Evolutionary conservation across 2,888 invertebrate species (phyloP).

Genomic region (Ornithoptera priamus): DNA sequence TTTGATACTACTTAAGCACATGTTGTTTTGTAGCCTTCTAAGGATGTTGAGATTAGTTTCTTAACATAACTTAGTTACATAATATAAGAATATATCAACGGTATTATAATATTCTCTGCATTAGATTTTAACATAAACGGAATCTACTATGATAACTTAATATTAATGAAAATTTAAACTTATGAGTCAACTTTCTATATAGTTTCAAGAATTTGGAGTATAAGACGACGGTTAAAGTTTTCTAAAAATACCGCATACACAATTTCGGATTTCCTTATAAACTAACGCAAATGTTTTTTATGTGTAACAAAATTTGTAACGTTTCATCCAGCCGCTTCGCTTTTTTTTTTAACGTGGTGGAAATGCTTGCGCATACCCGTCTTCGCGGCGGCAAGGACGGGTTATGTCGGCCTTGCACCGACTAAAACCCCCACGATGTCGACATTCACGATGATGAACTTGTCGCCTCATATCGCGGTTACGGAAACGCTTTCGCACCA

Average conservation of each 20-base stretch:
- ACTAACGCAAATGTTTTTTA: not conserved
- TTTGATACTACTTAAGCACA: not conserved
- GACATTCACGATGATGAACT: no score
- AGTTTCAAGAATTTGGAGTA: not conserved
- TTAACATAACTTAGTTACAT: not conserved
- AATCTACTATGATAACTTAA: not conserved
- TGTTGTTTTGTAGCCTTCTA: not conserved
- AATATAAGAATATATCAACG: not conserved
- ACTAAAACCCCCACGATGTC: no score
- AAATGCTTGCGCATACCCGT: no score
- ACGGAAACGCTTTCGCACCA: no score
- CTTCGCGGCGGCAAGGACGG: no score
- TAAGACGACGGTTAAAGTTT: not conserved
- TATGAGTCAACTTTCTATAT: not conserved
- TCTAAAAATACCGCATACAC: not conserved
- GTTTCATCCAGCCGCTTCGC: constrained; percentile 2
- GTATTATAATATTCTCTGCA: not conserved
- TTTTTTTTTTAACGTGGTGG: no score
- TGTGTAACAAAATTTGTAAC: not conserved
- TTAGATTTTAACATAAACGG: not conserved
- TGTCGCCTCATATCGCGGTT: no score
- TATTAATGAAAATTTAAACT: not conserved
- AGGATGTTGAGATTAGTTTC: not conserved
- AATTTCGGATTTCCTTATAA: not conserved
- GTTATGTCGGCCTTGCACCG: no score